Conservation (phyloP, 30 jellyfish, hydroid and myxozoan species). For the Rhopilema esculentum region DNA sequence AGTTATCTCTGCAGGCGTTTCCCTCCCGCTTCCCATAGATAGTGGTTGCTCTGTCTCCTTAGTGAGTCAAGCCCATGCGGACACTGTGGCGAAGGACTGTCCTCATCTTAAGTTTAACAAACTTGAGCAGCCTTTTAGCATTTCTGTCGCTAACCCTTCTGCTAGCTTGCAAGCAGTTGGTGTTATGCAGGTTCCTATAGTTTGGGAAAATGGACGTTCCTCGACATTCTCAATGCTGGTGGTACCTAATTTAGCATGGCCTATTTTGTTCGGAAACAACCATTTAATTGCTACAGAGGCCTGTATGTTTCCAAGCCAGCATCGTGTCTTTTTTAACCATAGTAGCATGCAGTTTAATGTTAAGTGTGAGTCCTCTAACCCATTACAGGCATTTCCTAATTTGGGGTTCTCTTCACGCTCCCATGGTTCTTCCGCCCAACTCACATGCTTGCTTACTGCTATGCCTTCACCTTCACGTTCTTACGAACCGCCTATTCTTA, state of each 20-base stretch:
- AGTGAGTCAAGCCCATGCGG: constrained; percentile 31
- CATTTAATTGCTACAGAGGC: constrained; percentile 38
- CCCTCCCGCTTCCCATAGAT: constrained; percentile 44
- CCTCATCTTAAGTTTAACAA: constrained; percentile 20
- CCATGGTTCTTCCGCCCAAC: background rate
- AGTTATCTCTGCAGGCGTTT: constrained; percentile 9
- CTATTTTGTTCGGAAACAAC: constrained; percentile 30
- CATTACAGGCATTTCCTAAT: constrained; percentile 17
- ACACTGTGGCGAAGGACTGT: constrained; percentile 14
- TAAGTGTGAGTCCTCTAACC: constrained; percentile 6
- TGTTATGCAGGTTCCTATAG: constrained; percentile 34
- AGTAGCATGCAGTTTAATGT: background rate
- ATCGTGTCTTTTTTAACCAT: background rate
- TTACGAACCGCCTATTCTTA: background rate
- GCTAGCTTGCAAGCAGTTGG: constrained; percentile 14
- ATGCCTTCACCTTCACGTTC: background rate
- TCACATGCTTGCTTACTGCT: background rate
- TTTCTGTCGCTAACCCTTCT: constrained; percentile 43
- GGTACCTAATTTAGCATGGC: constrained; percentile 42
- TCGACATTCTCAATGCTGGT: constrained; percentile 39
- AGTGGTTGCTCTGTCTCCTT: constrained; percentile 36
- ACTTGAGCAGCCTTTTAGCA: constrained; percentile 44
- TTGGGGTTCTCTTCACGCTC: background rate
- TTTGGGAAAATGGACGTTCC: constrained; percentile 31
- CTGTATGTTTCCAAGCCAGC: constrained; percentile 2